phyloP scores from a whole-genome alignment of 2,888 invertebrate species.

The Crocallis elinguaria region DNA sequence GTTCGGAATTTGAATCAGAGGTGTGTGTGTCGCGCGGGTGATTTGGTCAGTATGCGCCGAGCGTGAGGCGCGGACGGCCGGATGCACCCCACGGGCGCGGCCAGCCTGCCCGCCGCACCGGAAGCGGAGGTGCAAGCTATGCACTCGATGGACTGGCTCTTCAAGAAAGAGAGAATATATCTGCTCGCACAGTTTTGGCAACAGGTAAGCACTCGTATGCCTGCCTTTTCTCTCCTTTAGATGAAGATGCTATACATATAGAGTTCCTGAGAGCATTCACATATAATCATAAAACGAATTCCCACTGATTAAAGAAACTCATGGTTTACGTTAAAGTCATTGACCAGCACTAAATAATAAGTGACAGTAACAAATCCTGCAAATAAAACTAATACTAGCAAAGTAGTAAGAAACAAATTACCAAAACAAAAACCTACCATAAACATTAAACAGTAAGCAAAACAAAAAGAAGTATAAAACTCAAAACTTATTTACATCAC shows the following conservation, averaged over 20 bases:
- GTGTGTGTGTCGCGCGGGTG: slow-evolving; percentile 36
- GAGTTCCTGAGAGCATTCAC: no score
- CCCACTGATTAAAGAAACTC: no score
- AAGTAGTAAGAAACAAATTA: neutral
- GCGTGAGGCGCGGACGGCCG: slow-evolving; percentile 77
- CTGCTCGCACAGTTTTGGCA: slow-evolving; percentile 98
- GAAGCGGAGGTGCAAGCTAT: slow-evolving; percentile 97
- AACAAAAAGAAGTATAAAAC: slow-evolving; percentile 24
- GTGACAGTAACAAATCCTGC: neutral
- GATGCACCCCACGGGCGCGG: slow-evolving; percentile 91
- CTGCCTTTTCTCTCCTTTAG: slow-evolving; percentile 5
- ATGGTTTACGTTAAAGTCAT: no score
- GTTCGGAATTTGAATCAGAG: slow-evolving; percentile 46
- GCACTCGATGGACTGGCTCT: slow-evolving; percentile 98
- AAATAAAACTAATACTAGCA: neutral
- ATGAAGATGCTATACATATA: neutral
- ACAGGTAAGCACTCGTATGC: slow-evolving; percentile 88
- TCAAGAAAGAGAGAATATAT: slow-evolving; percentile 97
- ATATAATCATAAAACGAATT: neutral
- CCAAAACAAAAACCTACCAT: neutral
- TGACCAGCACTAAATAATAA: no score
- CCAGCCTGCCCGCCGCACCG: slow-evolving; percentile 90
- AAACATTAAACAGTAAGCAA: neutral
- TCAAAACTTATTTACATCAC: slow-evolving; percentile 31
- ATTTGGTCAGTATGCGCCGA: slow-evolving; percentile 55